These are phyloP conservation scores for Aulostomus chinensis DNA, from an alignment of 2,797 vertebrate genomes.

Conservation along the genomic window DNA sequence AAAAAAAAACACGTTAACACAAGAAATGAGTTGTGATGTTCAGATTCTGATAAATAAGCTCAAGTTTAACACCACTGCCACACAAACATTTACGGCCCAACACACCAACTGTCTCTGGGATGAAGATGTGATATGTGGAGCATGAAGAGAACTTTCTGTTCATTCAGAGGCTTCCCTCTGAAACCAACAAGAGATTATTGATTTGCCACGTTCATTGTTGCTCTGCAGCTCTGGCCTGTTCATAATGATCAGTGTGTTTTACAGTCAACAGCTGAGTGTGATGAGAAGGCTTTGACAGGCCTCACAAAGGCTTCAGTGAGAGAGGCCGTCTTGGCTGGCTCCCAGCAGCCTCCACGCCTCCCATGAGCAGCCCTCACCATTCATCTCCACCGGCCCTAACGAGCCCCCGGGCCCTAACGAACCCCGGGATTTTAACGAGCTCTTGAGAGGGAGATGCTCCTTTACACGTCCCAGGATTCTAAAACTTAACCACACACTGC, in stretches of 20 bases:
- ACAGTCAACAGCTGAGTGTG: constrained; percentile 76
- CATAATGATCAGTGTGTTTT: constrained; percentile 72
- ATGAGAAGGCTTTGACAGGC: constrained; percentile 78
- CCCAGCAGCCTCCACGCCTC: constrained; percentile 57
- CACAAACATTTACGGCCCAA: too few relatives aligned
- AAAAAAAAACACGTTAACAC: too few relatives aligned
- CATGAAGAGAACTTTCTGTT: constrained; percentile 33
- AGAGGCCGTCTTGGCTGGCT: constrained; percentile 61
- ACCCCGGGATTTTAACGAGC: constrained; percentile 54
- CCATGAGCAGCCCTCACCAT: constrained; percentile 42
- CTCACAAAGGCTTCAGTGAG: constrained; percentile 72
- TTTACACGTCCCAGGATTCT: constrained; percentile 15
- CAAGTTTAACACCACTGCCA: too few relatives aligned
- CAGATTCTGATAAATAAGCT: too few relatives aligned
- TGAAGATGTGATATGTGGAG: constrained; percentile 37
- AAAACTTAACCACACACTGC: too few relatives aligned
- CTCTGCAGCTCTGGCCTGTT: constrained; percentile 53
- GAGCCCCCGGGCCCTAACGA: constrained; percentile 37
- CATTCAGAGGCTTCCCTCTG: constrained; percentile 16
- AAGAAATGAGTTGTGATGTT: too few relatives aligned
- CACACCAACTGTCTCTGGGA: too few relatives aligned
- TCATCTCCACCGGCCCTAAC: constrained; percentile 58
- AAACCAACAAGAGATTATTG: constrained; percentile 52
- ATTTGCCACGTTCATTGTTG: constrained; percentile 58
- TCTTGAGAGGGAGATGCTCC: constrained; percentile 49